Evolutionary conservation across 2,113 vertebrate genomes (phyloP), one percentile per base, ranked within the genome.

Genomic region (Phaetusa simplex): DNA sequence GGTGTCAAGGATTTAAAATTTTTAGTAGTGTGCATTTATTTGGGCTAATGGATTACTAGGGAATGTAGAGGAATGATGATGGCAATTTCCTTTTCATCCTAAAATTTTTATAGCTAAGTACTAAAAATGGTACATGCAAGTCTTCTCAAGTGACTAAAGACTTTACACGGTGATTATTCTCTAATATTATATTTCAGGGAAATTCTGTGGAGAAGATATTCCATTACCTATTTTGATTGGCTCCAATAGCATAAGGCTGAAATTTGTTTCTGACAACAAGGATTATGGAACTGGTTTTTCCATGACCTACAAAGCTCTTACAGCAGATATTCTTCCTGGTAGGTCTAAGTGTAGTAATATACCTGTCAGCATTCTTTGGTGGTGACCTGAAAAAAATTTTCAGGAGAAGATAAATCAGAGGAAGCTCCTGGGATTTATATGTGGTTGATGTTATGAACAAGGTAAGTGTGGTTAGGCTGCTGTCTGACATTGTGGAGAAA

Each of bases 241-340:
- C 34, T 98, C 97, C 93, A 96, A 85, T 20, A 97, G 87, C 65
- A 55, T 98, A 82, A 97, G 58, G 21, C 97, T 99, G 34, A 95
- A 98, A 87, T 99, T 99, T 90, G 82, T 97, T 93, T 99, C 99
- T 93, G 99, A 99, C 66, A 81, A 93, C 79, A 98, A 96, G 56
- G 78, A 92, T 73, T 93, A 93, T 83, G 97, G 98, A 58, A 95
- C 97, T 43, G 98, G 98, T 66, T 99, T 99, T 97, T 96, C 97
- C 38, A 56, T 99, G 34, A 97, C 91, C 56, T 98, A 98, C 40
- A 97, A 92, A 91, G 97, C 97, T n/a, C 82, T 99, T 58, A 66
- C 77, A 36, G 94, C 97, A 90, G 91, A 91, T 58, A 58, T 92
- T 55, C 86, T 89, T 95, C 97, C 97, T 89, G 98, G 98, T 99